Percentiles rank a stretch among this genome's conserved stretches.
Conservation (phyloP, 2,888 invertebrate genomes). For the Conops quadrifasciatus region DNA sequence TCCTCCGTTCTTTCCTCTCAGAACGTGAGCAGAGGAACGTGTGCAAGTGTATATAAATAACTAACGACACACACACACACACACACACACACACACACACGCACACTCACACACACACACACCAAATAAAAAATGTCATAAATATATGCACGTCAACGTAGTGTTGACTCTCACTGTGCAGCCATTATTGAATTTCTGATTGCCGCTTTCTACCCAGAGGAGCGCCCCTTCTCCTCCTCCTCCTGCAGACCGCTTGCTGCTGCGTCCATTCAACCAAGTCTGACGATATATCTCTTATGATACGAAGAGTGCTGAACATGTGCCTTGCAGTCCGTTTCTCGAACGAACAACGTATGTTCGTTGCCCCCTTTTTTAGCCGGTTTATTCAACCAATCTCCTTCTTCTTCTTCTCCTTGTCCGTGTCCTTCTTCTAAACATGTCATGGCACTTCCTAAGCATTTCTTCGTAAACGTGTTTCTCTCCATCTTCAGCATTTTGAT, state of each 20-base stretch:
- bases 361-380: not conserved
- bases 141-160: slow-evolving; percentile 60
- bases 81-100: not conserved
- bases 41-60: slow-evolving; percentile 8
- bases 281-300: not conserved
- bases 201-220: slow-evolving; percentile 53
- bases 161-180: slow-evolving; percentile 51
- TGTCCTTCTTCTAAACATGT: too few species aligned
- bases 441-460: slow-evolving; percentile 21
- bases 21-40: too few species aligned
- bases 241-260: not conserved
- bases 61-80: slow-evolving; percentile 5
- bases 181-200: slow-evolving; percentile 60
- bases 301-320: not conserved
- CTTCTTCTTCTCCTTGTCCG: not conserved
- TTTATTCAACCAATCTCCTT: not conserved
- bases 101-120: slow-evolving; percentile 38
- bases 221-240: slow-evolving; percentile 44
- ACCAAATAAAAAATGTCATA: slow-evolving; percentile 52
- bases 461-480: slow-evolving; percentile 26
- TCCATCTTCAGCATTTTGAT: slow-evolving; percentile 32
- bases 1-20: too few species aligned
- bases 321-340: not conserved
- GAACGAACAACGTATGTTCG: not conserved
- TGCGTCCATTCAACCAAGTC: not conserved